Evolutionary conservation across 2,113 vertebrate genomes (phyloP), one percentile per base, ranked within the genome.

Genomic region (Gyps fulvus): DNA sequence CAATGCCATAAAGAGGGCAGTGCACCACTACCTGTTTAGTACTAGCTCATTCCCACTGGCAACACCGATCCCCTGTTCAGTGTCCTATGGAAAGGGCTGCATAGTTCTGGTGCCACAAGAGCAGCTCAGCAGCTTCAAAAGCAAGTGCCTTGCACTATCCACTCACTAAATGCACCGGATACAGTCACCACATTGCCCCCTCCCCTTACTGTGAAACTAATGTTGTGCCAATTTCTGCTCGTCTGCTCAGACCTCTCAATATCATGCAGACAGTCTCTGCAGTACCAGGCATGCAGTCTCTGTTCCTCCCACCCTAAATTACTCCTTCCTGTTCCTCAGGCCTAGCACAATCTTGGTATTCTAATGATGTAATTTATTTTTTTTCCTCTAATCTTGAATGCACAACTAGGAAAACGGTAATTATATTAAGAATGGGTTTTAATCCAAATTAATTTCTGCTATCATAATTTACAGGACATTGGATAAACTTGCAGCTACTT

Each of bases 131-230:
- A 61, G 27, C 55, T 66, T 65, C 85, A 74, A 65, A 79, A 74
- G 23, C 27, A n/a, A 83, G 36, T 18, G 22, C 52, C 52, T 31
- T 57, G 36, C 21, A 45, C 14, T 19, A 16, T 40, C 21, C 42
- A 13, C 40, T 81, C 42, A 40, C 19, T 61, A 71, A 90, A 76
- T 0, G 0, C 26, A 80, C 18, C 0, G 1, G 49, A 47, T 32
- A 52, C 12, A 8, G 45, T 34, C 47, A 71, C 21, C 27, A 38
- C 13, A 34, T 15, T 9, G 6, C 43, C 31, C 31, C 65, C 18
- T n/a, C 50, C 57, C 26, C 43, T 22, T 27, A 13, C 32, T 25
- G 31, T 18, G 50, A 54, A 87, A 81, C 16, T 23, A 23, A 21
- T 1, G 8, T 9, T 80, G 57, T 34, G 19, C 10, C 62, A 42